Base-by-base conservation (phyloP, 2,888 invertebrate genomes). In the Sipha maydis region DNA sequence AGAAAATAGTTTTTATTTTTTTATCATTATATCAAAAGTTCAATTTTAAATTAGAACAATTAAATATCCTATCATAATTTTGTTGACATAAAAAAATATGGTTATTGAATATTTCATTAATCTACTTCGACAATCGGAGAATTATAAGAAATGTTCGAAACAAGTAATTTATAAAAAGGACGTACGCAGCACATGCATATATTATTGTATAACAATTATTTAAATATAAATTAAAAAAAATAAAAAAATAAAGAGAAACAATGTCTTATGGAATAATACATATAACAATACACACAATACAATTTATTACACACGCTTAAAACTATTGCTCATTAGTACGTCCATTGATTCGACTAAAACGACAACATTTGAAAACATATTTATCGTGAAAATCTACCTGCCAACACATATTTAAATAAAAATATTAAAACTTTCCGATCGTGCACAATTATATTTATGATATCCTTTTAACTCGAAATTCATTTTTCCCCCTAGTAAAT, bases 51-150 rank as follows among this genome's bases (percentile, higher is more conserved):
- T 48, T 77, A 19, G 19, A 77, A 77, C 48, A 5, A 77, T 17
- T n/a, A 3, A 48, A 19, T 7, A 48, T 48, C 31, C 11, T 25
- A 1, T 21, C 19, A 38, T 71, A 34, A 71, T 21, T 48, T 48
- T n/a, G 28, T 48, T n/a, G 28, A 3, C 48, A 19, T 48, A 48
- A 77, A 14, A 11, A 48, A 77, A 77, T 77, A 48, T 77, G 76
- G 48, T 76, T 48, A 48, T 14, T 77, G 77, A 77, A 77, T 48
- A 77, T 77, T 48, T 77, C 19, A 77, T 77, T 48, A 28, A 19
- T 77, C 7, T 19, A 48, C 77, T 41, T 77, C 48, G 41, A 19
- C 21, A 21, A 25, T 5, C 28, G 41, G 48, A 48, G 14, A 76
- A 77, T 77, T 48, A 77, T 28, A 2, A 48, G 48, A 48, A 48